Evolutionary conservation across 2,113 vertebrate species (phyloP).

Genomic region (Pelodiscus sinensis): DNA sequence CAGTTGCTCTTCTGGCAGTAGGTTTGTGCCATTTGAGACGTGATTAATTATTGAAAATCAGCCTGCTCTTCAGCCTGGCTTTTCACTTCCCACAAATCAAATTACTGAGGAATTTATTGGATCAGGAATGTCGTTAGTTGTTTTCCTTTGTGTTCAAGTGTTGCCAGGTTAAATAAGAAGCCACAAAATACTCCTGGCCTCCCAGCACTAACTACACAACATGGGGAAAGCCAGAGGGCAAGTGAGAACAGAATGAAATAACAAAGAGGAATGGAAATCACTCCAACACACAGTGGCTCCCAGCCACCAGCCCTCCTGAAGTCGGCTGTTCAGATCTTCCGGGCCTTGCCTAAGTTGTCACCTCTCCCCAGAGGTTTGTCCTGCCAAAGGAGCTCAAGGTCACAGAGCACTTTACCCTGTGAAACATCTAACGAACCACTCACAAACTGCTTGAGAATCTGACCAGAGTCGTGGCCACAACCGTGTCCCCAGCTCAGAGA

Average conservation of each 20-base stretch:
- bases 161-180: neutral
- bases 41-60: neutral
- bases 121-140: neutral
- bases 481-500: constrained; percentile 41
- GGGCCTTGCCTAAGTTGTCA: neutral
- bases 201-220: neutral
- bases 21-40: neutral
- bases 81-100: neutral
- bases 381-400: neutral
- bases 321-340: neutral
- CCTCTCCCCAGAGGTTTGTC: neutral
- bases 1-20: neutral
- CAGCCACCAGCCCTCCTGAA: neutral
- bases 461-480: constrained; percentile 54
- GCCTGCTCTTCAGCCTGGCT: neutral
- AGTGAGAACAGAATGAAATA: neutral
- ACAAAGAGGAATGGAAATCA: neutral
- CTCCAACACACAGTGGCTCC: neutral
- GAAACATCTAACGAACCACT: constrained; percentile 50
- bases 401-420: neutral
- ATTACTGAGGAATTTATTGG: neutral
- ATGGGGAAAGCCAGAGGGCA: neutral
- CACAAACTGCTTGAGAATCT: constrained; percentile 53
- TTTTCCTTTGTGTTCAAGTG: neutral
- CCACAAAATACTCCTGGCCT: neutral